Conservation (phyloP, 2,797 vertebrate species). For the Prunella strophiata region DNA sequence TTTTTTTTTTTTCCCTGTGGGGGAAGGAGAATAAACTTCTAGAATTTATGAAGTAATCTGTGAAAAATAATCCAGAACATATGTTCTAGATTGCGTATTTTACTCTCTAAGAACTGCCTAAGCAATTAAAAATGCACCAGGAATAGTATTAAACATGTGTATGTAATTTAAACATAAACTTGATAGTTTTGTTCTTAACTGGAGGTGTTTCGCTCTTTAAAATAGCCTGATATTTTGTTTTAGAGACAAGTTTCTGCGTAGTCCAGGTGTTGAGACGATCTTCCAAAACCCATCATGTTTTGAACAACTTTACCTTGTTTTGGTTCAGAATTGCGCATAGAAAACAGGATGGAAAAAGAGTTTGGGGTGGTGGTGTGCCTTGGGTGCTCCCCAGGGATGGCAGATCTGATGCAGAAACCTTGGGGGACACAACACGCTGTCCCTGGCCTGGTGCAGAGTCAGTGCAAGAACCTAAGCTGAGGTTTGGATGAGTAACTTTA, state of each 20-base stretch:
- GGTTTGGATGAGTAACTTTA: neutral
- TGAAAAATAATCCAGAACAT: conserved; percentile 41
- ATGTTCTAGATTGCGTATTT: conserved; percentile 22
- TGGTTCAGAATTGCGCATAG: neutral
- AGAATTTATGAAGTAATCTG: conserved; percentile 45
- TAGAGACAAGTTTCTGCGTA: neutral
- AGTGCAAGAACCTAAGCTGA: neutral
- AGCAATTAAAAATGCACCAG: conserved; percentile 43
- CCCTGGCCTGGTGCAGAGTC: neutral
- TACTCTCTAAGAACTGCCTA: conserved; percentile 14
- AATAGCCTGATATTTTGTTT: neutral
- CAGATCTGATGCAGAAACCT: neutral
- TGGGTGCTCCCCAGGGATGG: neutral
- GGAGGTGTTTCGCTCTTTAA: neutral
- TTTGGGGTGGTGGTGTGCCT: neutral
- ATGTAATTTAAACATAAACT: neutral
- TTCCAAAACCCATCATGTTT: neutral
- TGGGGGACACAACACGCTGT: neutral
- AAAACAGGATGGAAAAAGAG: fast-evolving
- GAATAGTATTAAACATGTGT: conserved; percentile 18
- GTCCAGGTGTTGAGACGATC: neutral
- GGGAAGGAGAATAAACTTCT: conserved; percentile 59
- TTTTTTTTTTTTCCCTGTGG: neutral
- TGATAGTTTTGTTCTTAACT: neutral
- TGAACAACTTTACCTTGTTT: neutral